These are phyloP conservation scores for Acyrthosiphon pisum DNA, from an alignment of 1,140 invertebrate species.

Conservation along the genomic window DNA sequence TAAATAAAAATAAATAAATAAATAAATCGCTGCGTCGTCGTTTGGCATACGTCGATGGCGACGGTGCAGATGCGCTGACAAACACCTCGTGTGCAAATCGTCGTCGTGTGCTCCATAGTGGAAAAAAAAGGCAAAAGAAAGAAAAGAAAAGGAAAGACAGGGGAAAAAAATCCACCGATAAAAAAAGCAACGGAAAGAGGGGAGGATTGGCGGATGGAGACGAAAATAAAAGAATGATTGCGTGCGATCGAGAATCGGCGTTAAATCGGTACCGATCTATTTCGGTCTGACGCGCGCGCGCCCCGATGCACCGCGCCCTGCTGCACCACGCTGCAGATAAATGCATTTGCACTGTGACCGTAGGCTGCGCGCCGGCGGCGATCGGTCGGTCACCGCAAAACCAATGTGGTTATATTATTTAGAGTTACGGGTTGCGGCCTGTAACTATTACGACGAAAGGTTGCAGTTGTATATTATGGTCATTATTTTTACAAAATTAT, in stretches of 20 bases:
- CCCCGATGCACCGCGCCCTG: background rate
- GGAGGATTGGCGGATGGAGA: background rate
- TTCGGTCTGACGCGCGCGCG: background rate
- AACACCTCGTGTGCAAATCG: slow-evolving; percentile 33
- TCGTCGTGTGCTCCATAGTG: background rate
- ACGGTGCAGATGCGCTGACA: background rate
- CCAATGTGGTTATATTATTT: background rate
- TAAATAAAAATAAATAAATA: slow-evolving; percentile 38
- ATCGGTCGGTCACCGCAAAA: background rate
- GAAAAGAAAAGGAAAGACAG: background rate
- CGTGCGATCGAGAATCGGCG: slow-evolving; percentile 39
- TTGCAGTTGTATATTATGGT: background rate
- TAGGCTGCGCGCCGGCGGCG: background rate
- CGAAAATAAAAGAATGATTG: slow-evolving; percentile 16
- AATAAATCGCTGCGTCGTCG: slow-evolving; percentile 38
- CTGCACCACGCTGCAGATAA: slow-evolving; percentile 7
- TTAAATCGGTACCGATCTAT: slow-evolving; percentile 53
- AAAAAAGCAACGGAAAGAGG: background rate
- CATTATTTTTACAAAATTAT: background rate
- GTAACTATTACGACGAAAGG: background rate
- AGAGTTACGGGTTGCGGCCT: background rate
- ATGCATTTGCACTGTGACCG: background rate
- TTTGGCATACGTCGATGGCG: slow-evolving; percentile 29
- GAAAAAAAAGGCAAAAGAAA: background rate
- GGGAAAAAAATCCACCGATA: background rate